These are phyloP conservation scores for Hypolimnas misippus DNA, from an alignment of 2,888 invertebrate species.

Conservation along the genomic window DNA sequence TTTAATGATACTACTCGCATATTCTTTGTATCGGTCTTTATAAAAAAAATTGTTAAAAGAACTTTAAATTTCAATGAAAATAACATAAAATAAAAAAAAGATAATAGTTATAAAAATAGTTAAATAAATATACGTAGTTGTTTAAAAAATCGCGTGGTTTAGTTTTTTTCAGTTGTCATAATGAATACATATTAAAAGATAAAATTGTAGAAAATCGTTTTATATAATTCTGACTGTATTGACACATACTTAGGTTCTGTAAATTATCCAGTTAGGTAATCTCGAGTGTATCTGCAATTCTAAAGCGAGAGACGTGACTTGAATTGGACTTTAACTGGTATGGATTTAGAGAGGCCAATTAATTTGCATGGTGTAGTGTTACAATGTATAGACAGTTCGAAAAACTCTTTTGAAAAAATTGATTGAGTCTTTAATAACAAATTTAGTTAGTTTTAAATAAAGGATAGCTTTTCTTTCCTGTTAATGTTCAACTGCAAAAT, in stretches of 20 bases:
- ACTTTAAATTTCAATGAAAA: background rate
- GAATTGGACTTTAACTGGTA: conserved; percentile 17
- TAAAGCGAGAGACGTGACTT: conserved; percentile 24
- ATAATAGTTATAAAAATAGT: too few relatives aligned
- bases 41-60: background rate
- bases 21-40: background rate
- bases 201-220: background rate
- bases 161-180: too few relatives aligned
- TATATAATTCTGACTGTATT: conserved; percentile 11
- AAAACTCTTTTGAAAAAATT: too few relatives aligned
- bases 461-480: too few relatives aligned
- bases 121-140: background rate
- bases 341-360: background rate
- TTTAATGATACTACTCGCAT: conserved; percentile 43
- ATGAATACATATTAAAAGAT: too few relatives aligned
- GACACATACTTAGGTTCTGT: conserved; percentile 13
- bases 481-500: too few relatives aligned
- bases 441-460: too few relatives aligned
- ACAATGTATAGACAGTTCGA: too few relatives aligned
- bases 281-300: conserved; percentile 21
- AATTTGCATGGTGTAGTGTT: too few relatives aligned
- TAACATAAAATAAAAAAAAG: background rate
- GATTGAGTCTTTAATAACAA: too few relatives aligned
- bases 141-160: too few relatives aligned
- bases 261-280: conserved; percentile 23